Percentiles rank a stretch among this genome's conserved stretches.
Evolutionary conservation across 2,113 vertebrate genomes (phyloP).

Genomic region (Protobothrops mucrosquamatus): DNA sequence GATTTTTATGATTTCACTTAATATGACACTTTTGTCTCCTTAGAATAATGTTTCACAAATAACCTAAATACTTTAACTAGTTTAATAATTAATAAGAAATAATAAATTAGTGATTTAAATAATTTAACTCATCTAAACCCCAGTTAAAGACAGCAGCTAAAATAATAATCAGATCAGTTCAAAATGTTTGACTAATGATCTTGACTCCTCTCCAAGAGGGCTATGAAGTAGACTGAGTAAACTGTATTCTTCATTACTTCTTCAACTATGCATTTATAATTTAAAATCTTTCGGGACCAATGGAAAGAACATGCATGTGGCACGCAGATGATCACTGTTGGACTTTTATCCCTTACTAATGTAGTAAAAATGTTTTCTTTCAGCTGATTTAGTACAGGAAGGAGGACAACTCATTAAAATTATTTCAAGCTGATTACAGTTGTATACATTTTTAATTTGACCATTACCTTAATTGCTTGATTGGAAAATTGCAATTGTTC

Average conservation of each 20-base stretch:
- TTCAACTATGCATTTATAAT: background rate
- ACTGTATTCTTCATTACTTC: background rate
- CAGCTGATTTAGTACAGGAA: background rate
- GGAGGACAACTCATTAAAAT: background rate
- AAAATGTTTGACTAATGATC: background rate
- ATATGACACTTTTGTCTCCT: background rate
- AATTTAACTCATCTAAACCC: background rate
- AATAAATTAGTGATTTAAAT: background rate
- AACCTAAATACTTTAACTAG: background rate
- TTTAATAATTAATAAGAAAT: background rate
- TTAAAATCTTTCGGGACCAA: background rate
- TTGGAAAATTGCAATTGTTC: background rate
- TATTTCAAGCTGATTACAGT: background rate
- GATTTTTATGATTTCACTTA: background rate
- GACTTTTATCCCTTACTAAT: background rate
- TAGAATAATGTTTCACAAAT: background rate
- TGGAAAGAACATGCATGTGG: background rate
- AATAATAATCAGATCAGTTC: background rate
- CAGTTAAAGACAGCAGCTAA: background rate
- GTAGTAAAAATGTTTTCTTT: background rate
- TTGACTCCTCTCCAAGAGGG: background rate
- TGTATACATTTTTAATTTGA: background rate
- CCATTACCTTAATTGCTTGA: background rate
- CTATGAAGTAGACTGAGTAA: background rate
- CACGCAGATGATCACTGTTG: background rate